These are phyloP conservation scores for Julus scanicus DNA, from an alignment of 2,888 invertebrate genomes.

Conservation along the genomic window DNA sequence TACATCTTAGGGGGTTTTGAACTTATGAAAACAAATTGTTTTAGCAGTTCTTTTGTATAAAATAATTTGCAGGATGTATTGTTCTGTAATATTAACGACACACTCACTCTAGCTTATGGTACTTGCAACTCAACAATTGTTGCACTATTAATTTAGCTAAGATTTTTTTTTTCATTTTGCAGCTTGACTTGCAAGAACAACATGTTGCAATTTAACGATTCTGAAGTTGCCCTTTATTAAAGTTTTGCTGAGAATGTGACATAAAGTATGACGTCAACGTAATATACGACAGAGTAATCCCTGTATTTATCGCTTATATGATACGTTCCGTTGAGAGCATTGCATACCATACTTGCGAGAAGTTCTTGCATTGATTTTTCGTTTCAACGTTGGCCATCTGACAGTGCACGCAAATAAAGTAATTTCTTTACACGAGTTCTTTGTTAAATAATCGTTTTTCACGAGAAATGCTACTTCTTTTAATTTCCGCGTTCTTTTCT, in stretches of 20 bases:
- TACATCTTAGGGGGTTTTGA: too few relatives aligned
- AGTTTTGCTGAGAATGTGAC: neutral
- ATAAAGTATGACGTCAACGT: neutral
- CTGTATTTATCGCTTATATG: neutral
- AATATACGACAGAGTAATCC: neutral
- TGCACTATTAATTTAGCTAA: neutral
- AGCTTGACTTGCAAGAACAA: neutral
- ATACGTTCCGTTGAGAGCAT: neutral
- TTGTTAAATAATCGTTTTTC: neutral
- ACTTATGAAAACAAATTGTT: too few relatives aligned
- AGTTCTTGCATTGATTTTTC: neutral
- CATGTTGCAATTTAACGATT: neutral
- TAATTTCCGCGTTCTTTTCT: constrained; percentile 4
- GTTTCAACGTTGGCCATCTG: neutral
- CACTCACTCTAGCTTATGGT: neutral
- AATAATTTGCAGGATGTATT: too few relatives aligned
- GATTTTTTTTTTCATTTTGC: neutral
- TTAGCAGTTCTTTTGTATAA: too few relatives aligned
- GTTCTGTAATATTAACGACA: neutral
- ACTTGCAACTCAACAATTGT: neutral
- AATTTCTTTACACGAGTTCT: neutral
- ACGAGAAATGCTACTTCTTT: neutral
- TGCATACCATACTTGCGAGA: neutral
- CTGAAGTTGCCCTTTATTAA: neutral
- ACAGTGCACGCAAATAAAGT: neutral